phyloP scores from a whole-genome alignment of 2,888 invertebrate genomes.

The Epiblema foenella region DNA sequence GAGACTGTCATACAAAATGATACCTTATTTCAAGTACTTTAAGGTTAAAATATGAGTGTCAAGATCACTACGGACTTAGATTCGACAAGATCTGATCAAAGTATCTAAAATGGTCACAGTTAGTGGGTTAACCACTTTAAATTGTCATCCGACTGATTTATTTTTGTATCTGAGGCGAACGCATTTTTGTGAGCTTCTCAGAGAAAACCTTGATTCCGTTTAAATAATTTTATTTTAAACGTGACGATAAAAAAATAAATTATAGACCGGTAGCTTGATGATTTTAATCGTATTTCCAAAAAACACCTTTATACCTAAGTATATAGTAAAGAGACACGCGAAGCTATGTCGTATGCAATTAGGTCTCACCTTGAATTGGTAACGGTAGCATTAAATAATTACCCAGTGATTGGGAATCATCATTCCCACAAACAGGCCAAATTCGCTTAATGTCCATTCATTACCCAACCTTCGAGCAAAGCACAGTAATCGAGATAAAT shows the following conservation, averaged over 20 bases:
- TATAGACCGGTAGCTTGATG: conserved; percentile 28
- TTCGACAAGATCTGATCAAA: conserved; percentile 84
- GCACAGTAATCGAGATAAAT: conserved; percentile 42
- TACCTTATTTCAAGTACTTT: conserved; percentile 60
- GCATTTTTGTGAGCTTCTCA: conserved; percentile 73
- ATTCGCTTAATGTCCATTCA: conserved; percentile 37
- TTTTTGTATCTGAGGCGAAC: conserved; percentile 82
- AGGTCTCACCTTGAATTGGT: not conserved
- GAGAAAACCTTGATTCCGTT: conserved; percentile 52
- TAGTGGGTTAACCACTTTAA: conserved; percentile 86
- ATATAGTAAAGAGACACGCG: not conserved
- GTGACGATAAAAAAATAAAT: conserved; percentile 27
- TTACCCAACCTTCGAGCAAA: conserved; percentile 38
- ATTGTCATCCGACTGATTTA: conserved; percentile 86
- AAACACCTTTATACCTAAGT: not conserved
- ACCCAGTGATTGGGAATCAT: conserved; percentile 12
- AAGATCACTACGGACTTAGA: conserved; percentile 60
- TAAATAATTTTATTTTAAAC: conserved; percentile 40
- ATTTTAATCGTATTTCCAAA: not conserved
- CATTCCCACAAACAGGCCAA: conserved; percentile 35
- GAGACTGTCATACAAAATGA: conserved; percentile 56
- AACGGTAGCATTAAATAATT: conserved; percentile 13
- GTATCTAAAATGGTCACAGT: conserved; percentile 86
- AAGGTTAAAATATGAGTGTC: conserved; percentile 53
- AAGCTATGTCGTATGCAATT: not conserved